A percentile compares a stretch with the other conserved stretches of the same genome.
Evolutionary conservation across 2,888 invertebrate species (phyloP).

Genomic region (Tridacna crocea): DNA sequence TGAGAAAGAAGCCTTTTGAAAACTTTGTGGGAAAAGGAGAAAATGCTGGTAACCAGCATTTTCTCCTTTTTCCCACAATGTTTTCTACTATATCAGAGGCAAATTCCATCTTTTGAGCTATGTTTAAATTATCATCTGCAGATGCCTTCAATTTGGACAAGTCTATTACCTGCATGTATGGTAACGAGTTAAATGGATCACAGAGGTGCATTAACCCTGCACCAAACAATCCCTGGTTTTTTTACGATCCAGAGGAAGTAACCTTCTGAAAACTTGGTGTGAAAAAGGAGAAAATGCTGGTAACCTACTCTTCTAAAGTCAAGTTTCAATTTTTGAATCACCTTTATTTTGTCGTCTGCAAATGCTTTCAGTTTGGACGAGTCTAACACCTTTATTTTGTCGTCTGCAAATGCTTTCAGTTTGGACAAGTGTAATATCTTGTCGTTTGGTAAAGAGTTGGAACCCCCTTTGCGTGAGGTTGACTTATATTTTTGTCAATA

Average conservation of each 20-base stretch:
- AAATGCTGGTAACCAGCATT: background rate
- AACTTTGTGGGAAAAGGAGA: too few relatives aligned
- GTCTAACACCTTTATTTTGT: background rate
- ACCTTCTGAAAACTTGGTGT: too few relatives aligned
- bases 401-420: background rate
- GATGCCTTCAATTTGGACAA: background rate
- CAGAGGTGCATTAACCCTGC: too few relatives aligned
- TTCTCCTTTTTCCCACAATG: background rate
- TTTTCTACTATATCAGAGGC: background rate
- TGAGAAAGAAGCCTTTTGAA: too few relatives aligned
- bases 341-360: background rate
- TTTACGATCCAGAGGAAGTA: too few relatives aligned
- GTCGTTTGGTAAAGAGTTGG: background rate
- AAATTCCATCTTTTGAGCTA: background rate
- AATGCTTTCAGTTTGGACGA: background rate
- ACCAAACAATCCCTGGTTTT: too few relatives aligned
- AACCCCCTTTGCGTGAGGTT: background rate
- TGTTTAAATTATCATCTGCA: background rate
- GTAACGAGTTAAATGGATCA: background rate
- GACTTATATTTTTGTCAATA: background rate
- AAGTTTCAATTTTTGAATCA: background rate
- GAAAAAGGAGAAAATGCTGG: too few relatives aligned
- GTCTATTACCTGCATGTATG: background rate
- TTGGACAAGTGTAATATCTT: background rate
- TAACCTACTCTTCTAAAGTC: background rate